Evolutionary conservation across 2,113 vertebrate genomes (phyloP).

Genomic region (Donacobius atricapilla): DNA sequence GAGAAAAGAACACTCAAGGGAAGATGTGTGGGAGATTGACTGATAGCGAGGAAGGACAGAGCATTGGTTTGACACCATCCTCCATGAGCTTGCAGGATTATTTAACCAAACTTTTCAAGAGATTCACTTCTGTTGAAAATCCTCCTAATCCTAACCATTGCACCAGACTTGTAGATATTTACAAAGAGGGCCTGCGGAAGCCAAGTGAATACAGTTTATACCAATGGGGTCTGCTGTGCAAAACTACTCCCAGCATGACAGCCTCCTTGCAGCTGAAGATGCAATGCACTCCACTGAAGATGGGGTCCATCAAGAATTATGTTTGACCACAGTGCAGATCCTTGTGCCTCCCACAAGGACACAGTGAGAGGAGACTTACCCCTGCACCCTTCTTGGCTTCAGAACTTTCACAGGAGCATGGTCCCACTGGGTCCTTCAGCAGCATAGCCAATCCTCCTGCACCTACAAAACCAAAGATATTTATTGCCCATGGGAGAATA

Average conservation of each 20-base stretch:
- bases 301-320: neutral
- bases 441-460: neutral
- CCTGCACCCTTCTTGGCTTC: neutral
- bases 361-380: conserved; percentile 28
- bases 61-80: neutral
- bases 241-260: neutral
- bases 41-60: neutral
- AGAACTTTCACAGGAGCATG: neutral
- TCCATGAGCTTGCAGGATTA: neutral
- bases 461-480: conserved; percentile 56
- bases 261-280: neutral
- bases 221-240: neutral
- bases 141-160: accelerated
- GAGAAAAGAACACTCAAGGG: neutral
- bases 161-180: accelerated
- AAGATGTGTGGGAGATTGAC: neutral
- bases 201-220: neutral
- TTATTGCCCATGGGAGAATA: conserved; percentile 12
- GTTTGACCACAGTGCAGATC: neutral
- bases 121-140: neutral
- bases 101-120: neutral
- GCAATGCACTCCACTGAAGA: accelerated
- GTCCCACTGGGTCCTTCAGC: neutral
- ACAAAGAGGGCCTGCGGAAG: accelerated
- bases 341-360: neutral